A percentile compares a stretch with the other conserved stretches of the same genome.
Evolutionary conservation across 2,113 vertebrate species (phyloP).

Genomic region (Ictidomys tridecemlineatus): DNA sequence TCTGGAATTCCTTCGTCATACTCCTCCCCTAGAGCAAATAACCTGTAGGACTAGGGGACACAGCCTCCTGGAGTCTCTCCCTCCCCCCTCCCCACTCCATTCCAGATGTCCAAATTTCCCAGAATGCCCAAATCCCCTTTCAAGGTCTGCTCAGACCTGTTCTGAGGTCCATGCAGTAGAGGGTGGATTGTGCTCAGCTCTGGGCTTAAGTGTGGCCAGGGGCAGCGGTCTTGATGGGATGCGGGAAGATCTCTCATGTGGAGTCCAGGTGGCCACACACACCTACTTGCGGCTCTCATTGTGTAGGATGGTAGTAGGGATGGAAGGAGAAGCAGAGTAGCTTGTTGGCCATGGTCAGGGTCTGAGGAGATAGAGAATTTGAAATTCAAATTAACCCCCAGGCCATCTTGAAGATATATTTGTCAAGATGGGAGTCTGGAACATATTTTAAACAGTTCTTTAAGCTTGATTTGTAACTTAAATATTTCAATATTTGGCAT

Average conservation of each 20-base stretch:
- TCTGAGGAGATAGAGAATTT: neutral
- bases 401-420: neutral
- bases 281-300: neutral
- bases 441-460: neutral
- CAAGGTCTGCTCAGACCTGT: neutral
- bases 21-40: neutral
- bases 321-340: neutral
- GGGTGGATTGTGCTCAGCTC: neutral
- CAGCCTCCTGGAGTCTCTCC: neutral
- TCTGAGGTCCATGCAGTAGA: neutral
- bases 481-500: neutral
- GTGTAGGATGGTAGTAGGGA: neutral
- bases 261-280: neutral
- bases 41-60: too few species aligned
- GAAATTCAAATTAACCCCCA: neutral
- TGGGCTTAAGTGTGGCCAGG: accelerated
- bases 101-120: neutral
- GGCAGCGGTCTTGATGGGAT: neutral
- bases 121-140: neutral
- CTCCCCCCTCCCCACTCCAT: neutral
- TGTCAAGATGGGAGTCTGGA: neutral
- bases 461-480: neutral
- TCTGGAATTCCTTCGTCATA: neutral
- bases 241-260: neutral
- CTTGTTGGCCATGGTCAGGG: neutral